These are phyloP conservation scores for Brachypalpus laphriformis DNA, from an alignment of 2,888 invertebrate genomes.

Conservation along the genomic window DNA sequence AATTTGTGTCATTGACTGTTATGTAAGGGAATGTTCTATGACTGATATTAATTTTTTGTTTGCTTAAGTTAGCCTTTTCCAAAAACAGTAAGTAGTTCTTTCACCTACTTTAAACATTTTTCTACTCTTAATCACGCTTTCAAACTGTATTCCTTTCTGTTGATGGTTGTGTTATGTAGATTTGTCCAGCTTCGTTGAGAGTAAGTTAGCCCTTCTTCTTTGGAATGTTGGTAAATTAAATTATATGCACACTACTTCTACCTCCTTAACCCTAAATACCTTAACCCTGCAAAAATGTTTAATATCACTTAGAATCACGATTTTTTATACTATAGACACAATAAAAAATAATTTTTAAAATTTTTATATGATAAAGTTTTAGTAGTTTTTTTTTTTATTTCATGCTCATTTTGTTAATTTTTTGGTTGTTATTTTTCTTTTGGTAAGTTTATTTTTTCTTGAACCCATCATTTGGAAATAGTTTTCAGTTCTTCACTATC, in stretches of 20 bases:
- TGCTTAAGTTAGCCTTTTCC: conserved; percentile 13
- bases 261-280: conserved; percentile 41
- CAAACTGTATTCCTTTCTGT: conserved; percentile 1
- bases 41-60: conserved; percentile 61
- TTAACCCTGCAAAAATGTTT: conserved; percentile 41
- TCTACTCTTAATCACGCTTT: conserved; percentile 40
- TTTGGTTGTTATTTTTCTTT: conserved; percentile 17
- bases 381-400: conserved; percentile 47
- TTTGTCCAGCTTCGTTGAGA: conserved; percentile 45
- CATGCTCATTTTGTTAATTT: conserved; percentile 13
- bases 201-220: conserved; percentile 22
- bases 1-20: conserved; percentile 70
- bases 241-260: conserved; percentile 42
- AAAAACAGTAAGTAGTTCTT: conserved; percentile 34
- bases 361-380: conserved; percentile 52
- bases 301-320: conserved; percentile 61
- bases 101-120: conserved; percentile 11
- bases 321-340: conserved; percentile 66
- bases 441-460: conserved; percentile 41
- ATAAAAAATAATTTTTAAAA: conserved; percentile 57
- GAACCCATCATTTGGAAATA: background rate
- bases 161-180: conserved; percentile 30
- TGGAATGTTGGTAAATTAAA: conserved; percentile 27
- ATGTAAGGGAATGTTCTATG: conserved; percentile 69
- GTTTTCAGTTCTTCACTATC: background rate